Base-by-base conservation (phyloP, 2,113 vertebrate genomes). In the Callionymus lyra region DNA sequence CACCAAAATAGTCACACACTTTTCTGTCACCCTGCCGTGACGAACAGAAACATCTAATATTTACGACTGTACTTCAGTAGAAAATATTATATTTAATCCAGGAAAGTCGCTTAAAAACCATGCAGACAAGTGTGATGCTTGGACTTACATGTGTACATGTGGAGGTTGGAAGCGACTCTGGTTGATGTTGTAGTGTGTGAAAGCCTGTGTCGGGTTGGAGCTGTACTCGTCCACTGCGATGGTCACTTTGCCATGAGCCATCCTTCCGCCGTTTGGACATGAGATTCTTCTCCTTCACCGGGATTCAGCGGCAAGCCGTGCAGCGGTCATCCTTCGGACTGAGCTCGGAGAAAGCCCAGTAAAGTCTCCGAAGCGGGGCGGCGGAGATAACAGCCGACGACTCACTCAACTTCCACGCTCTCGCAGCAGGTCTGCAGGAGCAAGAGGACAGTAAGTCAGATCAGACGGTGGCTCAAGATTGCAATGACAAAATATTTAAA, bases 131-230 rank as follows among this genome's bases (percentile, higher is more conserved):
- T 27, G 49, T 11, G 15, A 2, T 16, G 33, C 1, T 6, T 9
- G 48, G 4, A 76, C 94, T 97, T 82, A 97, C 94, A 98, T 97
- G 48, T 98, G 94, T 66, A 98, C 93, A 1, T 98, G 93, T 1
- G 94, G 94, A 19, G 94, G 94, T 79, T 98, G 94, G 87, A 98
- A 98, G 68, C 94, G 81, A 88, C 94, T 98, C 91, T 98, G 94
- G 68, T 98, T 98, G 63, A 98, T 98, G 83, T 98, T 98, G 89
- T 98, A 98, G 74, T 98, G 93, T 0, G 94, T 98, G 50, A 97
- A 98, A 12, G 94, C 94, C 84, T 98, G 94, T 16, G 94, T 98
- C 15, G 94, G 94, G 82, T 98, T 98, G 59, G 93, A 94, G 84
- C 94, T 97, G 86, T 97, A 98, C 68, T 97, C 94, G 77, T 98